Conservation (phyloP, 2,797 vertebrate species). For the Parauchenoglanis ngamensis region DNA sequence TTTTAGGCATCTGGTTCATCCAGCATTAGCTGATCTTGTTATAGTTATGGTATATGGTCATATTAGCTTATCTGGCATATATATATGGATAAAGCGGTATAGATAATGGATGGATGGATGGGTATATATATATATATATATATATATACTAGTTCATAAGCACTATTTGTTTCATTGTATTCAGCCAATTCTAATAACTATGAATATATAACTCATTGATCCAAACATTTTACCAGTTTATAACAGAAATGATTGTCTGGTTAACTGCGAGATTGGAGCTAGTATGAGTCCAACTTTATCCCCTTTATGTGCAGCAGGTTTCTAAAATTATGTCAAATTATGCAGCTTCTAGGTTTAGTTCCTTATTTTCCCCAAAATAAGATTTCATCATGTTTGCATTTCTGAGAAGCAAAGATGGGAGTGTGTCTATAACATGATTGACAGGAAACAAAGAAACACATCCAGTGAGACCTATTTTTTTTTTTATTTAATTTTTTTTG, state of each 20-base stretch:
- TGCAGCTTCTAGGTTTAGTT: neutral
- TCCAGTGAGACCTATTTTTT: neutral
- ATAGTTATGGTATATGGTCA: no score
- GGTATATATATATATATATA: no score
- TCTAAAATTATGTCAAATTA: neutral
- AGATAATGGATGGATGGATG: no score
- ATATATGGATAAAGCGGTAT: no score
- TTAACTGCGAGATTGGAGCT: neutral
- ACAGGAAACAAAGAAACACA: neutral
- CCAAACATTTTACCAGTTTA: neutral
- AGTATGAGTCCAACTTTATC: neutral
- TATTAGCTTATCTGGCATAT: no score
- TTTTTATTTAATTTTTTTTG: neutral
- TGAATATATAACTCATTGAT: neutral
- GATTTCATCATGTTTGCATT: conserved; percentile 7
- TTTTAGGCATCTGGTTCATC: neutral
- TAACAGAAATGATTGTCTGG: neutral
- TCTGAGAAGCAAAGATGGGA: neutral
- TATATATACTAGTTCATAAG: neutral
- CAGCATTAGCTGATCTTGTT: neutral
- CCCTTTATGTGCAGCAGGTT: neutral
- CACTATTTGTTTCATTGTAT: neutral
- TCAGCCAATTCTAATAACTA: neutral
- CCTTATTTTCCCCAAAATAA: neutral
- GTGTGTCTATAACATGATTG: neutral